Base-by-base conservation (phyloP, 2,888 invertebrate species). In the Acronicta aceris region DNA sequence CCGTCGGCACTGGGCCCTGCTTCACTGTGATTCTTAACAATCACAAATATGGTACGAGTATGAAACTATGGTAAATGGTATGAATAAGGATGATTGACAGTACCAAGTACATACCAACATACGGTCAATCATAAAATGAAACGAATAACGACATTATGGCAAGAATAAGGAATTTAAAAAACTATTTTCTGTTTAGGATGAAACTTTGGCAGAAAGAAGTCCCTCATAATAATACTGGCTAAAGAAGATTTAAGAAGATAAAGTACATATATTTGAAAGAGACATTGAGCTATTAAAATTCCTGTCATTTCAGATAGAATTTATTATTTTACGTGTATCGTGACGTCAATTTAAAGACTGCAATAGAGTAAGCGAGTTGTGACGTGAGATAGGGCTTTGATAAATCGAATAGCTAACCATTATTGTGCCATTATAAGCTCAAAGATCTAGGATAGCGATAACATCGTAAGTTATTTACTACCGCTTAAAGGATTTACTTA, bases 361-460 rank as follows among this genome's bases (percentile, higher is more conserved):
- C 56, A 53, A 46, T 53, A 41, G 46, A 40, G 46, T 45, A 48
- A 68, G 43, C 7, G n/a, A 45, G 21, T 46, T 38, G 25, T 45
- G 42, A 46, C 17, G 53, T 46, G 6, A 54, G 36, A 25, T 47
- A 27, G 40, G 12, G 13, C 5, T 30, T 15, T 16, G 51, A 71
- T 71, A 65, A 68, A 65, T 58, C 42, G 42, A 53, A 58, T 42
- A 16, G 41, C 42, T 16, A 27, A 13, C 50, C 47, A 48, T 51
- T 63, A 50, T 54, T 41, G 43, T 50, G 38, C 41, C 45, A 56
- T 45, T 70, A 55, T 42, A 52, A 49, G 33, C 53, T 33, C 65
- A 41, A 4, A 71, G 59, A 71, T 65, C 55, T 59, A 42, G 47
- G 41, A 52, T 59, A 53, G 15, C 7, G 71, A 71, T 68, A 52